Evolutionary conservation across 2,113 vertebrate species (phyloP).

Genomic region (Struthidea cinerea): DNA sequence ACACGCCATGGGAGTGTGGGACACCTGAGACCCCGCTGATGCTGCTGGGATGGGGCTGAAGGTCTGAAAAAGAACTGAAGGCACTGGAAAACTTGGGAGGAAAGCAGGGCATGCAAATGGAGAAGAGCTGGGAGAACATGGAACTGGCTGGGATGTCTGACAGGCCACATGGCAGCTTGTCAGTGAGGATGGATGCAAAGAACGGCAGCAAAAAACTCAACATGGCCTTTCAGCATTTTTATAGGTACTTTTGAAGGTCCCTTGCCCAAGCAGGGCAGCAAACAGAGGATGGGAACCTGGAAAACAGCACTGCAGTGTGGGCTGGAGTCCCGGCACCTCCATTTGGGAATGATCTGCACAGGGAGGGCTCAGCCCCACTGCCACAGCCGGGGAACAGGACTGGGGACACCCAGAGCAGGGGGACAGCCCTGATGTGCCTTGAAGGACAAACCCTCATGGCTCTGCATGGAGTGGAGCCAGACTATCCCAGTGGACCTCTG

Average conservation of each 20-base stretch:
- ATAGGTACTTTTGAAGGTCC: background rate
- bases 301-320: background rate
- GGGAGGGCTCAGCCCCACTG: background rate
- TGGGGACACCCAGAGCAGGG: background rate
- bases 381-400: rapidly evolving
- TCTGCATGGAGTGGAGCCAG: background rate
- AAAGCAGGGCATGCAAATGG: rapidly evolving
- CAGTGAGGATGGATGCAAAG: background rate
- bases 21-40: background rate
- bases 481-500: background rate
- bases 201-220: background rate
- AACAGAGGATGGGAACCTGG: background rate
- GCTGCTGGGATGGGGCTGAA: background rate
- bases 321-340: background rate
- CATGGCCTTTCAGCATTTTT: background rate
- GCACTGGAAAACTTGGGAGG: background rate
- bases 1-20: rapidly evolving
- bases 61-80: background rate
- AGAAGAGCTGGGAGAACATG: background rate
- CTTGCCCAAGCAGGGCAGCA: background rate
- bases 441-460: background rate
- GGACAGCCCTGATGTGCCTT: background rate
- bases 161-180: background rate
- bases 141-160: background rate
- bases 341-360: background rate